phyloP scores from a whole-genome alignment of 2,888 invertebrate species.

The Strigamia maritima region DNA sequence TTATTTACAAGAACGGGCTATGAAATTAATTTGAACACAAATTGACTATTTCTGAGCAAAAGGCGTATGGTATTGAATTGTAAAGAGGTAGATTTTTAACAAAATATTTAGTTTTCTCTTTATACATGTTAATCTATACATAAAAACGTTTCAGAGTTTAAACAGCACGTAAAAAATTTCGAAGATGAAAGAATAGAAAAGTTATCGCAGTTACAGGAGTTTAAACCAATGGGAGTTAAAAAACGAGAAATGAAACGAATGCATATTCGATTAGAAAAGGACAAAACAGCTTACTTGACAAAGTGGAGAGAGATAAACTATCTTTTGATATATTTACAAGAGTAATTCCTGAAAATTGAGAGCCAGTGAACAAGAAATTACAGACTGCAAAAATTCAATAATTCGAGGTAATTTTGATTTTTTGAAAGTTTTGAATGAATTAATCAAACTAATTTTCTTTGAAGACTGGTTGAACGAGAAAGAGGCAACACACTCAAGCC shows the following conservation, averaged over 20 bases:
- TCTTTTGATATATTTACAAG: conserved; percentile 51
- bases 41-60: conserved; percentile 39
- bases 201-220: conserved; percentile 57
- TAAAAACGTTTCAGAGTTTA: background rate
- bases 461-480: conserved; percentile 57
- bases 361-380: conserved; percentile 76
- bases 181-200: conserved; percentile 69
- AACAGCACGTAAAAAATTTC: conserved; percentile 71
- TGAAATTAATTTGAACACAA: conserved; percentile 40
- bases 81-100: conserved; percentile 24
- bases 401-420: conserved; percentile 58
- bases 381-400: conserved; percentile 76
- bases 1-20: conserved; percentile 38
- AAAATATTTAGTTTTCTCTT: background rate
- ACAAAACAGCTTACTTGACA: conserved; percentile 52
- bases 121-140: background rate
- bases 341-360: background rate
- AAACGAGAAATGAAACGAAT: conserved; percentile 65
- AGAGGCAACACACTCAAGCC: conserved; percentile 68
- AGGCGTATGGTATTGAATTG: conserved; percentile 39
- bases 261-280: conserved; percentile 57
- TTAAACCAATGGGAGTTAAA: conserved; percentile 66
- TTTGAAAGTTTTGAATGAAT: no score
- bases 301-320: conserved; percentile 54
- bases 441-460: no score